Percentiles rank a stretch among this genome's conserved stretches.
phyloP scores from a whole-genome alignment of 2,113 vertebrate species.

The Peromyscus californicus region DNA sequence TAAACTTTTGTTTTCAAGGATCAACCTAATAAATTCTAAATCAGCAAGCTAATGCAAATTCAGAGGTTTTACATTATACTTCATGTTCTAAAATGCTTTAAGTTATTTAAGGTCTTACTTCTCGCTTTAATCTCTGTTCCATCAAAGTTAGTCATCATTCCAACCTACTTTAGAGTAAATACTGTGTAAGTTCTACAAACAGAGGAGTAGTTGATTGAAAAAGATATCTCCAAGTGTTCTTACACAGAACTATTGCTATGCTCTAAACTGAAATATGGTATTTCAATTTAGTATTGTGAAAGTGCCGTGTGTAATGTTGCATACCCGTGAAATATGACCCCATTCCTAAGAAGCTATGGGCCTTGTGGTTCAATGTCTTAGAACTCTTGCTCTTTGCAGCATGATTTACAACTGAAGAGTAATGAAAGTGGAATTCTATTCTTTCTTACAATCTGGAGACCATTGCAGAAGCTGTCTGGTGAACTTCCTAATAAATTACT shows the following conservation, averaged over 20 bases:
- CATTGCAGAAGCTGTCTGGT: background rate
- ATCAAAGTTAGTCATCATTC: background rate
- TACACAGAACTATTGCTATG: background rate
- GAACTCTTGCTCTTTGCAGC: background rate
- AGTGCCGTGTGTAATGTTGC: background rate
- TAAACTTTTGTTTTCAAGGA: background rate
- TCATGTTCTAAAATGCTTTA: background rate
- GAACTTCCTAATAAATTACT: background rate
- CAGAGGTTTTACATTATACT: background rate
- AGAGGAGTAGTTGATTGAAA: background rate
- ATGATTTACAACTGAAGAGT: background rate
- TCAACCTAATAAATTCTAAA: background rate
- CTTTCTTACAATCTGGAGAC: background rate
- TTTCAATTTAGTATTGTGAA: background rate
- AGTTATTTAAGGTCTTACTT: background rate
- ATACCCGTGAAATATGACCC: background rate
- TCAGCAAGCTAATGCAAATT: background rate
- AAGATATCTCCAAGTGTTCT: background rate
- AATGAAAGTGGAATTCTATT: background rate
- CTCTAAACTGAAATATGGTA: background rate
- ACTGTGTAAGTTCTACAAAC: background rate
- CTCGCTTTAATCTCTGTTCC: background rate
- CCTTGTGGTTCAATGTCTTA: background rate
- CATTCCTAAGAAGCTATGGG: background rate
- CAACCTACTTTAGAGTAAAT: constrained; percentile 23